Evolutionary conservation across 37 sponge, comb jelly and placozoan genomes (phyloP).

Genomic region (Axinella damicornis): DNA sequence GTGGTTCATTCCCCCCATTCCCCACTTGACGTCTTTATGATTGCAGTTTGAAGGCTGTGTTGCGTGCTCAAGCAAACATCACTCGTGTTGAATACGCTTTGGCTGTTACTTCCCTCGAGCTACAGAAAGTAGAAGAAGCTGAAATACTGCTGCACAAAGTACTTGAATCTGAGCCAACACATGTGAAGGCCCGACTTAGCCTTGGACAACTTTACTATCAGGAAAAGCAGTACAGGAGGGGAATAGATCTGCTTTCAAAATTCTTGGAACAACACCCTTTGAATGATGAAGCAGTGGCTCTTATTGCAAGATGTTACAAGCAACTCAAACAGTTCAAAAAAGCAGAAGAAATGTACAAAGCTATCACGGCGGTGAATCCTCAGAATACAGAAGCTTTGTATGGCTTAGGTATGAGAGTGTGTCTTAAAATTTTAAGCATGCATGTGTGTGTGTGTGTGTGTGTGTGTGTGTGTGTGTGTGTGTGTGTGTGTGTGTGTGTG

Average conservation of each 20-base stretch:
- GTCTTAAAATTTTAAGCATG: no score
- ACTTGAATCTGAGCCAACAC: conserved; percentile 43
- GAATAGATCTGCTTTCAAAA: not conserved
- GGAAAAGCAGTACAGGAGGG: not conserved
- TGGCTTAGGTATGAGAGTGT: conserved; percentile 51
- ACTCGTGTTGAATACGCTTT: conserved; percentile 41
- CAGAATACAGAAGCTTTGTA: conserved; percentile 43
- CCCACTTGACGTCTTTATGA: no score
- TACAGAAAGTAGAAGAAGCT: conserved; percentile 19
- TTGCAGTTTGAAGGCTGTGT: conserved; percentile 34
- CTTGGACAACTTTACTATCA: conserved; percentile 20
- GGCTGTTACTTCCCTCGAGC: conserved; percentile 38
- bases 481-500: no score
- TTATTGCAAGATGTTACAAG: conserved; percentile 13
- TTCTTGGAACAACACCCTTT: not conserved
- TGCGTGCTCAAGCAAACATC: not conserved
- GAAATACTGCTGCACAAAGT: conserved; percentile 26
- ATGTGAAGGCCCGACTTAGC: conserved; percentile 1
- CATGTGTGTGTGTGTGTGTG: no score
- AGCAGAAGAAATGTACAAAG: conserved; percentile 21
- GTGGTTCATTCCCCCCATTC: no score
- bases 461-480: no score
- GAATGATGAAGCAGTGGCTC: not conserved
- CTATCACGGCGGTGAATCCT: conserved; percentile 9
- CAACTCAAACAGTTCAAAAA: not conserved